These are phyloP conservation scores for Sebastes vulpes DNA, from an alignment of 2,797 vertebrate species.

Conservation along the genomic window DNA sequence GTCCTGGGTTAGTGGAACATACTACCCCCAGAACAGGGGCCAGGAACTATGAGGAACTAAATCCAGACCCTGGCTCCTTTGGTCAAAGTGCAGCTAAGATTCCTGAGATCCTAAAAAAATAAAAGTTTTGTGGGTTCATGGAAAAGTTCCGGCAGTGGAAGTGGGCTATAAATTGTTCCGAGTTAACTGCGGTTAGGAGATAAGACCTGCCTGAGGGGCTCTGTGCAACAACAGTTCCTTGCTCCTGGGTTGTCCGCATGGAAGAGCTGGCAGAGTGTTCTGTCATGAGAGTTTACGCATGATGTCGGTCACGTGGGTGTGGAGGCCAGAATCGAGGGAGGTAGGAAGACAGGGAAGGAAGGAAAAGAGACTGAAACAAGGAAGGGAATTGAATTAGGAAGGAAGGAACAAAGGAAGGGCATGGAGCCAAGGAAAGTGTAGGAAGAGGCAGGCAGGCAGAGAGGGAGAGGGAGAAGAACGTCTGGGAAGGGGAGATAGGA, in stretches of 20 bases:
- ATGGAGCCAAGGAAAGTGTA: background rate
- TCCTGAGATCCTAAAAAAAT: background rate
- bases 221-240: background rate
- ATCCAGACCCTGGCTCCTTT: background rate
- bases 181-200: constrained; percentile 9
- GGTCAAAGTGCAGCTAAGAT: background rate
- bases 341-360: background rate
- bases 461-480: background rate
- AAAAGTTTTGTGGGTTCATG: background rate
- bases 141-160: constrained; percentile 5
- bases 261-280: constrained; percentile 50
- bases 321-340: background rate
- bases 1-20: background rate
- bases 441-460: background rate
- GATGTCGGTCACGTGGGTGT: constrained; percentile 50
- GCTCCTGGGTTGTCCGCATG: constrained; percentile 40
- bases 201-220: constrained; percentile 4
- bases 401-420: background rate
- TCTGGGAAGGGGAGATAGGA: background rate
- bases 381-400: background rate
- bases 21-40: background rate
- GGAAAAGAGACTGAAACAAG: background rate
- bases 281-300: constrained; percentile 63
- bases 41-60: background rate
- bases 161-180: background rate